Base-by-base conservation (phyloP, 2,888 invertebrate genomes). In the Ectemnius continuus region DNA sequence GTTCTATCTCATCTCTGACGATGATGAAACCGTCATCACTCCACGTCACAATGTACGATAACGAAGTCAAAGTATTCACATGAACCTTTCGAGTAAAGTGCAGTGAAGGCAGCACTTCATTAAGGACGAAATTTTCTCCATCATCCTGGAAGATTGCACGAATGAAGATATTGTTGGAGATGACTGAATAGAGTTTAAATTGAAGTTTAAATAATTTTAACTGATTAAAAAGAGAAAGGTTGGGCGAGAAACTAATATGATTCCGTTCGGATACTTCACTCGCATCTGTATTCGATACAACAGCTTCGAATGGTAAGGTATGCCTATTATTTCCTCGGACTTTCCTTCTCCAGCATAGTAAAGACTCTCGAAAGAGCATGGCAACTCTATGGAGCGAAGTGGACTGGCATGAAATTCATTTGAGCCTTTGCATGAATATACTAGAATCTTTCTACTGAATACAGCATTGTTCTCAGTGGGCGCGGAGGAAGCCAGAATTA, bases 1-100 rank as follows among this genome's bases (percentile, higher is more conserved):
- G 85, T 67, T 91, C 84, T 8, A 5, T 36, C 4, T 48, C 56
- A 2, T 86, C 84, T 76, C 91, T 88, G 6, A 91, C 76, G n/a
- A 92, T 87, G 4, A 92, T 80, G 3, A 91, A 85, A 2, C 93
- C 93, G 79, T 92, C 92, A 72, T 88, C 91, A 20, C 91, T 91
- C 80, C 87, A 91, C 2, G 92, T 91, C 1, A 92, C 45, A 1
- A 90, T 2, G 0, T 70, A 62, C 87, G 84, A 28, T 6, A 14
- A 20, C 13, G 3, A 5, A 0, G 3, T 16, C 13, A 8, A 6
- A n/a, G 88, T 73, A 14, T 76, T 75, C 5, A 91, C 74, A n/a
- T 76, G 48, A 47, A 91, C 90, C 59, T 89, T 86, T 67, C 90
- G 85, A 71, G 92, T 82, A 76, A 90, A 90, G 79, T 93, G 93